These are phyloP conservation scores for Cynodonichthys magdalenae DNA, from an alignment of 2,797 vertebrate genomes.

Conservation along the genomic window DNA sequence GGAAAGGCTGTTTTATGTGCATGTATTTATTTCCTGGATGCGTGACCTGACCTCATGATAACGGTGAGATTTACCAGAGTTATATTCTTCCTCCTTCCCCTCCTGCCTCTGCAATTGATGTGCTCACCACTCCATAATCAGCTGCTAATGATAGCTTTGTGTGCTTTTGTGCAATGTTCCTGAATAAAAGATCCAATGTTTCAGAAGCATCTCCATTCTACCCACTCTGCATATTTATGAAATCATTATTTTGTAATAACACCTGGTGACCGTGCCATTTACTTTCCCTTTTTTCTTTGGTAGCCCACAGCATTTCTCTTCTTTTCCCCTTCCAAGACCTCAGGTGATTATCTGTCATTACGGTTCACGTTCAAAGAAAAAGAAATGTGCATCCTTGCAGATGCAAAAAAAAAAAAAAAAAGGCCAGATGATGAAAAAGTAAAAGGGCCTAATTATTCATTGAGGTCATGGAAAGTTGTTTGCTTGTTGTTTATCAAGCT, in stretches of 20 bases:
- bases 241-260: conserved; percentile 55
- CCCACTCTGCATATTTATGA: conserved; percentile 25
- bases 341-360: conserved; percentile 58
- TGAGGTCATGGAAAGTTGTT: conserved; percentile 46
- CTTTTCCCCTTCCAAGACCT: conserved; percentile 19
- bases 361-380: conserved; percentile 22
- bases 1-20: background rate
- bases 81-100: conserved; percentile 8
- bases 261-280: conserved; percentile 35
- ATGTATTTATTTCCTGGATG: conserved; percentile 20
- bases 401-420: conserved; percentile 4
- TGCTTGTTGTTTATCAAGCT: conserved; percentile 30
- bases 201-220: conserved; percentile 2
- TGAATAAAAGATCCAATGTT: conserved; percentile 23
- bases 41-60: conserved; percentile 30
- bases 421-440: conserved; percentile 12
- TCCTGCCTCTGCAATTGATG: conserved; percentile 35
- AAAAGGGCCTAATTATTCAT: conserved; percentile 23
- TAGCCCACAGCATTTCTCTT: conserved; percentile 26
- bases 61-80: conserved; percentile 19
- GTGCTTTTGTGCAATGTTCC: conserved; percentile 11
- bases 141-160: conserved; percentile 23
- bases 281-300: conserved; percentile 28
- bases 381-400: conserved; percentile 24
- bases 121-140: conserved; percentile 36